Conservation (phyloP, 1,140 invertebrate species). For the Papilio aristodemus region DNA sequence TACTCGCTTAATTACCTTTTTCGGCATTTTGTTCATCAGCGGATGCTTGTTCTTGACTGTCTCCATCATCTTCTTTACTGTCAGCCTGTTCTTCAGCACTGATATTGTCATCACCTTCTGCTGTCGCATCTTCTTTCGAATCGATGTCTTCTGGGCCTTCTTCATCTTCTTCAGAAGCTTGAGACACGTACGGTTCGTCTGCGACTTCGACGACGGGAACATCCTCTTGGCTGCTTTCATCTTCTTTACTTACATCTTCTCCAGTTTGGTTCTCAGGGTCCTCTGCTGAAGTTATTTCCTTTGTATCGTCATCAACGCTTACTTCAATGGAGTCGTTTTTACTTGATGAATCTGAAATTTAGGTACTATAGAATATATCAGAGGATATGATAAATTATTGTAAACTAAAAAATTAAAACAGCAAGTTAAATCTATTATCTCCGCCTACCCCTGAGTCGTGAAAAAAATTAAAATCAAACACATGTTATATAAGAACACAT, state of each 20-base stretch:
- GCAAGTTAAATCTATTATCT: too few relatives aligned
- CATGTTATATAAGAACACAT: slow-evolving; percentile 11
- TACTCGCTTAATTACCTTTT: slow-evolving; percentile 45
- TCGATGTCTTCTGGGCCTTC: slow-evolving; percentile 57
- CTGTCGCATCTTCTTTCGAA: slow-evolving; percentile 68
- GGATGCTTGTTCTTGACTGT: slow-evolving; percentile 65
- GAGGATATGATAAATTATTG: too few relatives aligned
- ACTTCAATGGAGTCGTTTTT: slow-evolving; percentile 77
- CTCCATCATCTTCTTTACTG: slow-evolving; percentile 55
- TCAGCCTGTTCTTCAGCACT: slow-evolving; percentile 52
- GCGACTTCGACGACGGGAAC: slow-evolving; percentile 72
- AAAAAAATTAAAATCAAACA: slow-evolving; percentile 14
- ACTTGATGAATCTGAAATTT: slow-evolving; percentile 71
- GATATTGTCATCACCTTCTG: slow-evolving; percentile 48
- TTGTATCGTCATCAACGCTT: slow-evolving; percentile 72
- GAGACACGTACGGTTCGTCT: slow-evolving; percentile 76
- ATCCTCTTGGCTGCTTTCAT: slow-evolving; percentile 52
- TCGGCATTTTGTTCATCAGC: slow-evolving; percentile 65
- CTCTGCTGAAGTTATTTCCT: slow-evolving; percentile 69
- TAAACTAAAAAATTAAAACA: too few relatives aligned
- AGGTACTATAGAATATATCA: too few relatives aligned
- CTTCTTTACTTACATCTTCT: slow-evolving; percentile 60
- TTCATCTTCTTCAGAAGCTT: slow-evolving; percentile 67
- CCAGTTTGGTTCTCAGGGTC: slow-evolving; percentile 46
- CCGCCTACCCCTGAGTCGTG: too few relatives aligned